A percentile compares a stretch with the other conserved stretches of the same genome.
Evolutionary conservation across 2,797 vertebrate genomes (phyloP).

Genomic region (Enteromius radiatus): DNA sequence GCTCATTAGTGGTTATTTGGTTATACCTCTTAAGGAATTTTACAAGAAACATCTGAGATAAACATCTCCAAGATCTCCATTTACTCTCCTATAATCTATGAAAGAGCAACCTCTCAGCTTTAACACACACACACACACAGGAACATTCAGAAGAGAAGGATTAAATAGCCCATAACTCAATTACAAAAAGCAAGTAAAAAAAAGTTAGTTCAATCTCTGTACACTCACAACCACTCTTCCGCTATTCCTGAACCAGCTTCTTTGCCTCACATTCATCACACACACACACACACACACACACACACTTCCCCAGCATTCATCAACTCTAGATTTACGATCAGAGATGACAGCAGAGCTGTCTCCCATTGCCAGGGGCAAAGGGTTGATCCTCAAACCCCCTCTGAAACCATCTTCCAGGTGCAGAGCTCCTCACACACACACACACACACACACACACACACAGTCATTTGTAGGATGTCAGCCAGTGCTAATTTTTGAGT

Average conservation of each 20-base stretch:
- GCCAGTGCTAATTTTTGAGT: slow-evolving; percentile 67
- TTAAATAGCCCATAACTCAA: background rate
- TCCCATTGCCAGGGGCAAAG: slow-evolving; percentile 58
- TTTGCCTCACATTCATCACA: slow-evolving; percentile 52
- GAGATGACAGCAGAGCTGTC: slow-evolving; percentile 70
- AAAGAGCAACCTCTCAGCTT: background rate
- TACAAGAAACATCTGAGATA: background rate
- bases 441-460: slow-evolving; percentile 26
- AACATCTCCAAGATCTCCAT: background rate
- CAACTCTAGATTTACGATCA: slow-evolving; percentile 74
- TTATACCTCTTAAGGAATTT: background rate
- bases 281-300: slow-evolving; percentile 42
- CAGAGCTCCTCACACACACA: slow-evolving; percentile 44
- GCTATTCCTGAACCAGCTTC: background rate
- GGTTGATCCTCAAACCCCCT: slow-evolving; percentile 61
- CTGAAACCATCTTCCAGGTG: slow-evolving; percentile 77
- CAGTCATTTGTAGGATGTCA: slow-evolving; percentile 75
- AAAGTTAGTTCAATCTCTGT: slow-evolving; percentile 23
- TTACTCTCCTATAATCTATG: background rate
- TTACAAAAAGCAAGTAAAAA: slow-evolving; percentile 6
- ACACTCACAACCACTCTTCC: slow-evolving; percentile 5
- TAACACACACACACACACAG: background rate
- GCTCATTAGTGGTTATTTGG: background rate
- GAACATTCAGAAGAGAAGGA: background rate
- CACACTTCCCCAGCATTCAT: slow-evolving; percentile 61